Evolutionary conservation across 2,113 vertebrate genomes (phyloP), one percentile per base, ranked within the genome.

Genomic region (Vulpes lagopus): DNA sequence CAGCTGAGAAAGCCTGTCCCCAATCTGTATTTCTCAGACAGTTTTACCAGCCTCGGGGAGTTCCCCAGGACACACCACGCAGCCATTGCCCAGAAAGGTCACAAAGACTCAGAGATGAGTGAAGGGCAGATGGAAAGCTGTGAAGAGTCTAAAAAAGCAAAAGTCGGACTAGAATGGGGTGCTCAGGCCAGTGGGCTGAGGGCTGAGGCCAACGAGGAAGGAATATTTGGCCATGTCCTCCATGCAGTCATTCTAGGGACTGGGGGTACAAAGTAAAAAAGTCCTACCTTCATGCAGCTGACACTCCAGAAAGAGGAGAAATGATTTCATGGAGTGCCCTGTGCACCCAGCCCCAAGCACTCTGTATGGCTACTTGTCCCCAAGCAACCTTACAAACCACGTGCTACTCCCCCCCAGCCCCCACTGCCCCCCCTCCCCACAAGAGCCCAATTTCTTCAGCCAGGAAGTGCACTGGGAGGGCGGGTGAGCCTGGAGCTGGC

Each of bases 111-210:
- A 74, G 43, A 73, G 30, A 14, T 43, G 16, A 35, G 53, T 62
- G 82, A 64, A 59, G 11, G 8, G 30, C 9, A 83, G 15, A 5
- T 49, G 67, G 49, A 78, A 87, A 86, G n/a, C 90, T 83, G 49
- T 25, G 10, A 76, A 2, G 8, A 35, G 10, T 2, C 7, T 15
- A 4, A 74, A 27, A 76, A 65, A 35, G 27, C n/a, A 35, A 57
- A 43, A 20, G 2, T 49, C 12, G 0, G 20, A 53, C 5, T 51
- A 3, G 25, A 62, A 57, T 27, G 5, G 1, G 11, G 23, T 57
- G 38, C 17, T 82, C 55, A 88, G 59, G 12, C 16, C 27, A 8
- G 8, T 1, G 67, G 20, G 17, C 16, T 74, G 76, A 88, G n/a
- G 43, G 16, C 78, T 4, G 49, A n/a, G 27, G n/a, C 57, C 38